phyloP scores from a whole-genome alignment of 2,797 vertebrate genomes.

The Numenius phaeopus region DNA sequence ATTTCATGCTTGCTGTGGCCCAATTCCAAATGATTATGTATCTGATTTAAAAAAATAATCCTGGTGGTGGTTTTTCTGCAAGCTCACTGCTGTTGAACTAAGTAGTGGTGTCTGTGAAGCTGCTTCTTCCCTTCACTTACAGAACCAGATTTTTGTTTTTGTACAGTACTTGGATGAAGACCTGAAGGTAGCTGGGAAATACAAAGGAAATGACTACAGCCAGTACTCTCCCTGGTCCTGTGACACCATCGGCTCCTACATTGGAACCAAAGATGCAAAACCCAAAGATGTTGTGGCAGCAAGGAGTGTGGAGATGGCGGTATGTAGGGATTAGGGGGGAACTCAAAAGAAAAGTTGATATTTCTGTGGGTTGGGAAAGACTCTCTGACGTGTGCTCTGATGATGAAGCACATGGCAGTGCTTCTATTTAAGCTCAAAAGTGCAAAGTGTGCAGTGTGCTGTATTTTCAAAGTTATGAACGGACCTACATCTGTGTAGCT shows the following conservation, averaged over 20 bases:
- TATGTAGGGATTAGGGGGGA: conserved; percentile 69
- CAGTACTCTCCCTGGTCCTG: conserved; percentile 99
- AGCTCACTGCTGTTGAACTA: background rate
- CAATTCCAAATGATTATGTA: background rate
- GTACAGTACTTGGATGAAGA: conserved; percentile 93
- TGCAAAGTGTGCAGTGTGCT: background rate
- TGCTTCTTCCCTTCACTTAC: conserved; percentile 53
- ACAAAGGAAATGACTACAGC: conserved; percentile 93
- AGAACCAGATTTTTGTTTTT: conserved; percentile 65
- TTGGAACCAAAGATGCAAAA: conserved; percentile 97
- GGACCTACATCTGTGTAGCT: background rate
- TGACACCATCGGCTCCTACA: conserved; percentile 98
- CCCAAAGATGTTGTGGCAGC: conserved; percentile 93
- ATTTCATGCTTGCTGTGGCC: background rate
- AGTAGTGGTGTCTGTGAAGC: background rate
- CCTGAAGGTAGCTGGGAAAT: conserved; percentile 89
- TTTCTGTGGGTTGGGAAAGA: background rate
- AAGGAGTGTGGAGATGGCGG: conserved; percentile 93
- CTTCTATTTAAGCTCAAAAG: background rate
- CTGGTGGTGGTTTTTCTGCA: background rate
- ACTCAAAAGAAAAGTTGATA: background rate
- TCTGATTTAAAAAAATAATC: background rate
- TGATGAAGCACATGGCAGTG: background rate
- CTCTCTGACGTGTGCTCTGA: background rate
- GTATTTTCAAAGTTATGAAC: background rate